Conservation (phyloP, 1,140 invertebrate genomes). For the Pogonomyrmex barbatus region DNA sequence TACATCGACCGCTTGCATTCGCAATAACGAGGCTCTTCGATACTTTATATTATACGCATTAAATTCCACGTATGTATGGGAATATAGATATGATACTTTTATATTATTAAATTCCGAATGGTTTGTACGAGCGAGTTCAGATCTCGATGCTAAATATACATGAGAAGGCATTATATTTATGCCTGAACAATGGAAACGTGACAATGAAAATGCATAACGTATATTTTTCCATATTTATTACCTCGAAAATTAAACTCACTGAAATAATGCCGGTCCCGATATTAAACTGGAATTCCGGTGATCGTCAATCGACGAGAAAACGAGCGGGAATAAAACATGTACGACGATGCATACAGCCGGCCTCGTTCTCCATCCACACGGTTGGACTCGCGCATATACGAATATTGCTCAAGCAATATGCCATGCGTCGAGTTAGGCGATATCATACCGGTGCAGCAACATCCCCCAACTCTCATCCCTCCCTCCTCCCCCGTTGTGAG, state of each 20-base stretch:
- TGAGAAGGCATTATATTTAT: not conserved
- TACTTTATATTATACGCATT: constrained; percentile 24
- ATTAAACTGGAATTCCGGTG: not conserved
- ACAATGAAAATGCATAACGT: not conserved
- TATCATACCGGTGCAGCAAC: constrained; percentile 40
- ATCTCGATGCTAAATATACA: not conserved
- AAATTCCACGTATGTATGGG: not conserved
- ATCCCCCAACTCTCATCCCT: no score
- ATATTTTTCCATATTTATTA: constrained; percentile 21
- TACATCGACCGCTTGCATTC: constrained; percentile 4
- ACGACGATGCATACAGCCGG: no score
- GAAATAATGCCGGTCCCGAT: not conserved
- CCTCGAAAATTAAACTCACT: not conserved
- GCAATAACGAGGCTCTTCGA: constrained; percentile 8
- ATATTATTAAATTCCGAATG: not conserved
- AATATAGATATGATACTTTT: constrained; percentile 37
- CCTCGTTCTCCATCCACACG: not conserved
- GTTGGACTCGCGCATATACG: not conserved
- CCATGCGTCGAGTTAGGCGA: constrained; percentile 36
- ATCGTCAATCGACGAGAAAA: constrained; percentile 8
- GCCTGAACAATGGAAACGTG: not conserved
- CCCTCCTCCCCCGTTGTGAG: not conserved
- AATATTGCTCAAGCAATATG: constrained; percentile 16
- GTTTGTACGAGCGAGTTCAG: not conserved
- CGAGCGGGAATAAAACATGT: not conserved